Conservation (phyloP, 2,797 vertebrate species). For the Crax fasciolata region DNA sequence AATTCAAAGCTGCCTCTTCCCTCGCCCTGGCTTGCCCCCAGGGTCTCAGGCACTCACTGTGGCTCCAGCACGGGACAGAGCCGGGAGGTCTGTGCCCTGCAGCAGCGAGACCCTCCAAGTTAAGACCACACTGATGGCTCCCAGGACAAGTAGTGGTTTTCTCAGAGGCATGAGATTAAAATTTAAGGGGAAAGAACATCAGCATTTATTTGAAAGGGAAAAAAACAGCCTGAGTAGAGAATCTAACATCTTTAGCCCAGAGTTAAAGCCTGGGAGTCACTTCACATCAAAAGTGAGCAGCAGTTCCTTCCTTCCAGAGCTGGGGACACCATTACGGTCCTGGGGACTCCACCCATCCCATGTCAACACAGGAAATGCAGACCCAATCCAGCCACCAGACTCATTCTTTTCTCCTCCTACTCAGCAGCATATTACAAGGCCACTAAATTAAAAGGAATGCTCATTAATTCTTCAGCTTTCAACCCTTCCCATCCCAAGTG, state of each 20-base stretch:
- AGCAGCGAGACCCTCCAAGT: background rate
- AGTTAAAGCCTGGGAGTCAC: background rate
- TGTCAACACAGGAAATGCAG: background rate
- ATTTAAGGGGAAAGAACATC: background rate
- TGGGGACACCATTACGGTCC: background rate
- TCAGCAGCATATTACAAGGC: background rate
- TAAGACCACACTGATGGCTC: background rate
- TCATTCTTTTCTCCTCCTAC: conserved; percentile 41
- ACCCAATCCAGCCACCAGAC: background rate
- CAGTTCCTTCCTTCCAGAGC: background rate
- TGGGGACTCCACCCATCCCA: background rate
- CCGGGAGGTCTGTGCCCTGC: background rate
- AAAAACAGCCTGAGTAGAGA: background rate
- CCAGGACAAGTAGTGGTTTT: background rate
- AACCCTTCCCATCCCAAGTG: conserved; percentile 25
- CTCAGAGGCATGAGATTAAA: background rate
- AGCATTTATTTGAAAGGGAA: background rate
- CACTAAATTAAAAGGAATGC: conserved; percentile 28
- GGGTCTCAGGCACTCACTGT: background rate
- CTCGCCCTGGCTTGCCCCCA: background rate
- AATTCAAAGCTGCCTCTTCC: background rate
- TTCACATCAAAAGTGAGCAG: background rate
- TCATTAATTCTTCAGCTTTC: conserved; percentile 43
- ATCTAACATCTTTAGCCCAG: background rate
- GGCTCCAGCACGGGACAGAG: background rate